Base-by-base conservation (phyloP, 2,797 vertebrate species). In the Pangasius sanitwongsei region DNA sequence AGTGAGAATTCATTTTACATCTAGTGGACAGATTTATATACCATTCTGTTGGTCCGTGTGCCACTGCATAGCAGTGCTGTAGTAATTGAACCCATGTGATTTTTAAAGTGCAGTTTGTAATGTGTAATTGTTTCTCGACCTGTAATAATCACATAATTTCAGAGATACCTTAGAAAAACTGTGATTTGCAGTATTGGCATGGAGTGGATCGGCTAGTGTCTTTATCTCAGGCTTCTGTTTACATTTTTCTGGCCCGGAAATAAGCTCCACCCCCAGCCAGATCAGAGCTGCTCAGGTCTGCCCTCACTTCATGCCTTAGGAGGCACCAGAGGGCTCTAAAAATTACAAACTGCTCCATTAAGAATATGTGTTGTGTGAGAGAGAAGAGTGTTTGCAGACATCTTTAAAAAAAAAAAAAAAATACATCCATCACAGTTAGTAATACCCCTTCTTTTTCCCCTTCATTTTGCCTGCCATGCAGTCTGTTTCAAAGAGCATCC, bases 401-500 rank as follows among this genome's bases (percentile, higher is more conserved):
- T 28, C 81, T 65, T 81, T 53, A 61, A n/a, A 77, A n/a, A 20
- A 44, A 6, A n/a, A 50, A n/a, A 41, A 23, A 25, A 44, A 50
- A 20, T 1, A 20, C 65, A 83, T 84, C 34, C 44, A 7, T 63
- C 23, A 50, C 61, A 28, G 23, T 69, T 31, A 61, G n/a, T 53
- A 74, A 86, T 48, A 20, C 69, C 41, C 55, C 31, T n/a, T 59
- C 11, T 4, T 63, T 63, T 28, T 28, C 3, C 25, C 6, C 31
- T 34, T 85, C 11, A 53, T 34, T 53, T 70, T 34, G 48, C 65
- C 88, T 91, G 89, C 89, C 28, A 65, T 91, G 87, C 93, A 94
- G 94, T 92, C 93, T 93, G 92, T 91, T 92, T 88, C 84, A 92
- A 93, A 94, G 91, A 90, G 90, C 55, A 91, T 91, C 91, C 87